Evolutionary conservation across 2,113 vertebrate species (phyloP).

Genomic region (Campylomormyrus numenius): DNA sequence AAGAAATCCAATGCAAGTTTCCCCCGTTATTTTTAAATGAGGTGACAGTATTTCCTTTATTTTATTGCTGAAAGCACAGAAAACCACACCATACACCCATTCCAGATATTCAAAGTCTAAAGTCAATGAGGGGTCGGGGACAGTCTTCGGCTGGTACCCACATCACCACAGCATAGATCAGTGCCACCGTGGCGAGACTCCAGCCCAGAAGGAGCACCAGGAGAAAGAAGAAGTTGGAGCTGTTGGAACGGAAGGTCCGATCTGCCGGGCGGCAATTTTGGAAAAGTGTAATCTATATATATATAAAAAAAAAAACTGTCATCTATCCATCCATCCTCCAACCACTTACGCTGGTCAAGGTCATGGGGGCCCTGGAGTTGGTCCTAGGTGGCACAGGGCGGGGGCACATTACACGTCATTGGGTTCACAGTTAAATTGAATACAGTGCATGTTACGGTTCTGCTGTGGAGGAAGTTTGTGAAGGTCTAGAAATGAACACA

Average conservation of each 20-base stretch:
- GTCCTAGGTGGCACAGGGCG: neutral
- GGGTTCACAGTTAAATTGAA: neutral
- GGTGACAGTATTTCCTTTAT: neutral
- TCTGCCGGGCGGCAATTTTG: slow-evolving; percentile 70
- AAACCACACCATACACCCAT: neutral
- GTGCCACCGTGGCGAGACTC: slow-evolving; percentile 57
- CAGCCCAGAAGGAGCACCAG: slow-evolving; percentile 76
- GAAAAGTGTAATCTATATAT: slow-evolving; percentile 66
- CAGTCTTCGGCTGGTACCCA: slow-evolving; percentile 45
- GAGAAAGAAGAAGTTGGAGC: slow-evolving; percentile 73
- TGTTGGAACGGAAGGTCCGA: slow-evolving; percentile 73
- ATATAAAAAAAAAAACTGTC: neutral
- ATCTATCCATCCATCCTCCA: neutral
- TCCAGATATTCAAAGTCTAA: neutral
- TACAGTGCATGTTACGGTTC: neutral
- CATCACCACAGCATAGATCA: slow-evolving; percentile 69
- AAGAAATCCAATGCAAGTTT: neutral
- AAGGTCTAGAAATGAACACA: neutral
- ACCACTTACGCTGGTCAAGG: neutral
- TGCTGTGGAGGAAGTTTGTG: neutral
- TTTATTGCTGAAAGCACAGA: neutral
- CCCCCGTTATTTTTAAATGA: neutral
- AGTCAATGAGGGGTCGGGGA: neutral
- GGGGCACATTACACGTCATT: neutral
- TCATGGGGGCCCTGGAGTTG: neutral